Base-by-base conservation (phyloP, 1,140 invertebrate genomes). In the Ceratina calcarata region DNA sequence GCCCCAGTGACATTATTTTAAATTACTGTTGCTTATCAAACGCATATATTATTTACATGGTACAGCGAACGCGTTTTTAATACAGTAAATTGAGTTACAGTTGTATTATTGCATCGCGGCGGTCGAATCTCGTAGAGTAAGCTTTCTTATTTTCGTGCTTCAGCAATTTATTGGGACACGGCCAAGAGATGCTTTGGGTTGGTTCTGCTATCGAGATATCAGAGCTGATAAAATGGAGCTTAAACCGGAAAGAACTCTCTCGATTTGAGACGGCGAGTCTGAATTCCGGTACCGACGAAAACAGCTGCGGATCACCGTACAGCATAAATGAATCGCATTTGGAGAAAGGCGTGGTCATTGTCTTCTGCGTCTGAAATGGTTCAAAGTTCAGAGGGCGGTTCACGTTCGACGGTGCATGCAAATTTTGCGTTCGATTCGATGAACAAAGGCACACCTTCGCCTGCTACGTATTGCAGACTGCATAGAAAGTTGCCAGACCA, bases 401-500 rank as follows among this genome's bases (percentile, higher is more conserved):
- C 64, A 64, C 57, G 57, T 73, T 78, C 86, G 81, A 16, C 81
- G 83, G 62, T 77, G 85, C 76, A 76, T 83, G 85, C 81, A 86
- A 86, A 83, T 86, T 80, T 86, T 71, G 76, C 78, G 73, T 86
- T 85, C 82, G 81, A 81, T 85, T 73, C 81, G 78, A 84, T 72
- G 69, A 72, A 90, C 86, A 86, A 89, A 85, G 80, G 78, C 70
- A 55, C 80, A 84, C 80, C 82, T 89, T 88, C 53, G 73, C 62
- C 60, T 66, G 74, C 76, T 79, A 78, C 79, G 83, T 83, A 85
- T 78, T 81, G 80, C 81, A 81, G 78, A 88, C 83, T 85, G 84
- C 86, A 91, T 90, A 88, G 88, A 89, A 82, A 90, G 82, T 82
- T 85, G 90, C 89, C 87, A 91, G 91, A 91, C 90, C 89, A 91